phyloP scores from a whole-genome alignment of 2,113 vertebrate species.

The Synchiropus splendidus region DNA sequence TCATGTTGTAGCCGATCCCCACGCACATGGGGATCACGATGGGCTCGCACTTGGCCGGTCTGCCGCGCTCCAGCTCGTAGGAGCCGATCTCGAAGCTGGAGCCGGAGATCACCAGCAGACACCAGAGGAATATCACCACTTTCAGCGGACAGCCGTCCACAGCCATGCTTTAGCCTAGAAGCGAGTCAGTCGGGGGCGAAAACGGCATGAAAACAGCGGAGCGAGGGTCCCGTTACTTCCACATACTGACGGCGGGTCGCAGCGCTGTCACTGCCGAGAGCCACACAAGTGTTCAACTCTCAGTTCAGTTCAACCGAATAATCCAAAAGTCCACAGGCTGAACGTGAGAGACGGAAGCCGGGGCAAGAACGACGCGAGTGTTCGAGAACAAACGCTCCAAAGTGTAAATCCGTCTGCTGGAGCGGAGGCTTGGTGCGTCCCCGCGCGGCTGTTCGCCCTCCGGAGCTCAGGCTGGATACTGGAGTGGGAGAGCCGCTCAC shows the following conservation, averaged over 20 bases:
- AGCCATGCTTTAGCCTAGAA: slow-evolving; percentile 21
- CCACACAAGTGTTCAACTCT: neutral
- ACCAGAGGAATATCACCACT: slow-evolving; percentile 60
- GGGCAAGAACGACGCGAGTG: neutral
- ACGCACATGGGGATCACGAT: slow-evolving; percentile 92
- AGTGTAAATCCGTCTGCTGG: too few species aligned
- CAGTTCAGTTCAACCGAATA: neutral
- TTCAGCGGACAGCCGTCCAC: slow-evolving; percentile 58
- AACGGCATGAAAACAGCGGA: slow-evolving; percentile 5
- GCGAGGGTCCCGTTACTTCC: slow-evolving; percentile 29
- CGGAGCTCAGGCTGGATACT: slow-evolving; percentile 20
- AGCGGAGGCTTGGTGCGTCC: neutral
- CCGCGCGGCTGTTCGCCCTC: slow-evolving; percentile 27
- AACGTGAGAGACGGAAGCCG: neutral
- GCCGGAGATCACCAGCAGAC: slow-evolving; percentile 66
- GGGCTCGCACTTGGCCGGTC: slow-evolving; percentile 86
- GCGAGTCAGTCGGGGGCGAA: neutral
- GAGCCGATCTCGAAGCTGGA: slow-evolving; percentile 78
- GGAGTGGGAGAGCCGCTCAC: slow-evolving; percentile 48
- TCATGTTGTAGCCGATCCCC: slow-evolving; percentile 96
- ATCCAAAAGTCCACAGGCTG: neutral
- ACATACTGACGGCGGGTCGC: slow-evolving; percentile 24
- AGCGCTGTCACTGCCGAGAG: neutral
- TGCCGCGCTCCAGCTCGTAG: slow-evolving; percentile 79
- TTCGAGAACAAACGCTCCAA: neutral